Base-by-base conservation (phyloP, 2,113 vertebrate species). In the Danionella cerebrum region DNA sequence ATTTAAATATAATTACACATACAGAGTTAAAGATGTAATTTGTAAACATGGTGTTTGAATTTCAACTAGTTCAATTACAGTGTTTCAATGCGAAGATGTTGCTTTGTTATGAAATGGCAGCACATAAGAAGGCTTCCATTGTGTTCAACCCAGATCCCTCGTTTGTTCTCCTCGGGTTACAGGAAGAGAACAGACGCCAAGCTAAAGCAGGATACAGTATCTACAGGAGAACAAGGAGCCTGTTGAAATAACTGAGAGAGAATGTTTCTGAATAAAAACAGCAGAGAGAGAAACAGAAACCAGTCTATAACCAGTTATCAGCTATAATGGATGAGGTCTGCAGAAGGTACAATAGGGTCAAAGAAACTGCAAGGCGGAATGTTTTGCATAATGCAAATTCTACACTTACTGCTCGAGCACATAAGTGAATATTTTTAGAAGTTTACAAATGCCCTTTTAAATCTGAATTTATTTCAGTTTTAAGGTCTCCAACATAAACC, bases 131-230 rank as follows among this genome's bases (percentile, higher is more conserved):
- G 53, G 68, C 36, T 2, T 14, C 64, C 63, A 72, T 75, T 77
- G 72, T 79, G 63, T 47, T 47, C 53, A 68, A 64, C 65, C 75
- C 57, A 70, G 65, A 67, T 65, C 69, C 66, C 69, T 19, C 16
- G 10, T 24, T 39, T 60, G 31, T 44, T 38, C 58, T 2, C 25
- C 53, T 77, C 70, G 33, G 70, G 64, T 73, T 77, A 74, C 76
- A 78, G 66, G 65, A 72, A 71, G 72, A 47, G 51, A 12, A 14
- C 18, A 33, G 62, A 60, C 11, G 55, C 63, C 45, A 36, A 35
- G 29, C 65, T 52, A 27, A 41, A 13, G n/a, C 12, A 39, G 65
- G 18, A 57, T 38, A 65, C 52, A 44, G 63, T 58, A 42, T 72
- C 71, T 41, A 45, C 51, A 42, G 54, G 21, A 53, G 59, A 70